Evolutionary conservation across 2,888 invertebrate genomes (phyloP).

Genomic region (Diarsia dahlii): DNA sequence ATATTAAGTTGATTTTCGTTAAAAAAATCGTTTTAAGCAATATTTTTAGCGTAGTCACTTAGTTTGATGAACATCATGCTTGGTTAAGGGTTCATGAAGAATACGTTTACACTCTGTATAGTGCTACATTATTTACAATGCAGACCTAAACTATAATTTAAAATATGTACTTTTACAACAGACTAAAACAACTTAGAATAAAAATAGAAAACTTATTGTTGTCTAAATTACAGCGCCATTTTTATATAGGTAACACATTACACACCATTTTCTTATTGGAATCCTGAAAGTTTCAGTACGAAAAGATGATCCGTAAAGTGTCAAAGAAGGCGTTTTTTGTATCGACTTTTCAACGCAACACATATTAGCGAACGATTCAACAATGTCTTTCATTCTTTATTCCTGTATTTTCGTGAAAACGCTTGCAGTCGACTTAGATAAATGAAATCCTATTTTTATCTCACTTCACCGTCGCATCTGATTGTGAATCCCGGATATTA

Average conservation of each 20-base stretch:
- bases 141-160: no score
- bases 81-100: no score
- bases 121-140: no score
- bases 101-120: no score
- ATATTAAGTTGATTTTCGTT: background rate
- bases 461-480: background rate
- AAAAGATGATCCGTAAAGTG: background rate
- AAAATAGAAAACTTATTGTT: background rate
- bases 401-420: background rate
- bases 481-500: background rate
- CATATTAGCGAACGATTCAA: background rate
- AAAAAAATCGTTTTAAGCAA: no score
- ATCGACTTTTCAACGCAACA: background rate
- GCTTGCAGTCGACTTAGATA: conserved; percentile 1
- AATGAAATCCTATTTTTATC: conserved; percentile 12
- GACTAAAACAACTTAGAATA: no score
- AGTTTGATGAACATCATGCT: no score
- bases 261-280: background rate
- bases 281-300: background rate
- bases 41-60: no score
- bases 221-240: no score
- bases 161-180: no score
- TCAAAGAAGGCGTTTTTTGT: no score
- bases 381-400: conserved; percentile 3
- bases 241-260: no score